A percentile compares a stretch with the other conserved stretches of the same genome.
Evolutionary conservation across 2,797 vertebrate species (phyloP).

Genomic region (Tapera naevia): DNA sequence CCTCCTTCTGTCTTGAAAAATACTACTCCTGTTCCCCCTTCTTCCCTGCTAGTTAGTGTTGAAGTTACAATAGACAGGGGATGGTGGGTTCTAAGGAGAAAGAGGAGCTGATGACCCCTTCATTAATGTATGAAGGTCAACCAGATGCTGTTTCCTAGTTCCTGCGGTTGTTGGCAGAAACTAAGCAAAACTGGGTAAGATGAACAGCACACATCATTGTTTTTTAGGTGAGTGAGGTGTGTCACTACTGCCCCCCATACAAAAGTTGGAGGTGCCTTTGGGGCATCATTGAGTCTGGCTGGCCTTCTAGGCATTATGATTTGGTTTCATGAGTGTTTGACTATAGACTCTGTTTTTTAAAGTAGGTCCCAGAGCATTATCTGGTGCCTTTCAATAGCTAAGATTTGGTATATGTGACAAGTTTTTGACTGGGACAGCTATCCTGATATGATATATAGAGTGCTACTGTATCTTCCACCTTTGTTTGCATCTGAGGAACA

Average conservation of each 20-base stretch:
- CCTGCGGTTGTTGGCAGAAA: neutral
- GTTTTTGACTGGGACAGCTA: neutral
- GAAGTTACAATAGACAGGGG: neutral
- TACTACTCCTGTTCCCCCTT: neutral
- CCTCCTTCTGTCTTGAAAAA: neutral
- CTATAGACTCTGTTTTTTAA: neutral
- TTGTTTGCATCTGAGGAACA: neutral
- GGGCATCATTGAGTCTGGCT: neutral
- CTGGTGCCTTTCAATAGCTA: neutral
- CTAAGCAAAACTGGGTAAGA: neutral
- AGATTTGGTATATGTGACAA: neutral
- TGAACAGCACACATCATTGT: neutral
- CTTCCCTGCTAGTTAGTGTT: neutral
- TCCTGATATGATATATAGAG: neutral
- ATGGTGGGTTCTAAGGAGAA: neutral
- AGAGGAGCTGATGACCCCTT: neutral
- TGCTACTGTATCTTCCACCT: neutral
- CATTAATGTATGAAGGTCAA: neutral
- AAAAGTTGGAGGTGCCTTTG: neutral
- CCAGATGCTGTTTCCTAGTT: neutral
- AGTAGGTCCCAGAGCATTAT: neutral
- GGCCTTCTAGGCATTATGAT: neutral
- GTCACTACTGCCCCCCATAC: neutral
- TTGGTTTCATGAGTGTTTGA: neutral
- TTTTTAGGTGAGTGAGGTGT: neutral